phyloP scores from a whole-genome alignment of 2,888 invertebrate species.

The Aproaerema taeniolella region DNA sequence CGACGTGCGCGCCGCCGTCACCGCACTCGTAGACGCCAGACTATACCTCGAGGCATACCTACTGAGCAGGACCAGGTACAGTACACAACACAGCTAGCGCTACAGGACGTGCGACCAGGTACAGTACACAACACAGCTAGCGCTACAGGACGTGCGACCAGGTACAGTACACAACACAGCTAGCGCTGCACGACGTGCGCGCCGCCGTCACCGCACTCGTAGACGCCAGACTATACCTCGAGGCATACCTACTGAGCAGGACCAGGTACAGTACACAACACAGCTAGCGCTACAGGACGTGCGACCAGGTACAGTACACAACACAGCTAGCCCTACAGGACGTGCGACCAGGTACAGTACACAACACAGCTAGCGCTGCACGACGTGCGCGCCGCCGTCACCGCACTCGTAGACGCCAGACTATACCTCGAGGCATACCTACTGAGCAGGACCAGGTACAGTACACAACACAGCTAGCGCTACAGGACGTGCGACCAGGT shows the following conservation, averaged over 20 bases:
- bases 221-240: slow-evolving; percentile 63
- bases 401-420: slow-evolving; percentile 51
- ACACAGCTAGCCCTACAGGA: too few relatives aligned
- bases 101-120: too few relatives aligned
- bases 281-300: too few relatives aligned
- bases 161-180: too few relatives aligned
- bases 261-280: too few relatives aligned
- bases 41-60: slow-evolving; percentile 76
- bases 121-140: too few relatives aligned
- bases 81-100: too few relatives aligned
- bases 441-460: slow-evolving; percentile 42
- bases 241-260: slow-evolving; percentile 65
- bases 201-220: slow-evolving; percentile 70
- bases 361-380: slow-evolving; percentile 74
- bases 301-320: too few relatives aligned
- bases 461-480: too few relatives aligned
- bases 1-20: slow-evolving; percentile 75
- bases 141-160: too few relatives aligned
- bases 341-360: too few relatives aligned
- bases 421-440: slow-evolving; percentile 76
- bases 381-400: slow-evolving; percentile 75
- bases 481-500: too few relatives aligned
- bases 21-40: slow-evolving; percentile 51
- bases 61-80: slow-evolving; percentile 42
- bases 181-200: slow-evolving; percentile 76